A percentile compares a stretch with the other conserved stretches of the same genome.
phyloP scores from a whole-genome alignment of 64 coral and sea anemone genomes.

The Hydrozoanthus tunicans region DNA sequence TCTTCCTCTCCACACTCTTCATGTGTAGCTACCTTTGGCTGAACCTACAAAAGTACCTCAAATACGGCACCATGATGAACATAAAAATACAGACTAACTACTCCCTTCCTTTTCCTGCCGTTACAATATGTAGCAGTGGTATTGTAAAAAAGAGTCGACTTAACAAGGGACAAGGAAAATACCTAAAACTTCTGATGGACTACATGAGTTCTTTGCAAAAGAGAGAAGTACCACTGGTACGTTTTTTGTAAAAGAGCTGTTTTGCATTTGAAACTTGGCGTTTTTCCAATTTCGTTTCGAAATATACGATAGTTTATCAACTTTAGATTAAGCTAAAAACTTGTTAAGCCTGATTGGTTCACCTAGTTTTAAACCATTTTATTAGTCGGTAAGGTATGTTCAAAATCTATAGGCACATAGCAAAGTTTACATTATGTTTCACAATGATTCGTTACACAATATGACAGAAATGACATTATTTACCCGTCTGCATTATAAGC shows the following conservation, averaged over 20 bases:
- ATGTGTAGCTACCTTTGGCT: not conserved
- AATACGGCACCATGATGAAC: not conserved
- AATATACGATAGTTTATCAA: too few relatives aligned
- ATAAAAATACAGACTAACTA: not conserved
- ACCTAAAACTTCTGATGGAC: not conserved
- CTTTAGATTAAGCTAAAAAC: too few relatives aligned
- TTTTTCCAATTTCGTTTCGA: not conserved
- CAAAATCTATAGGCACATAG: too few relatives aligned
- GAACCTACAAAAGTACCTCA: not conserved
- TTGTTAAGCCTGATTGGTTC: too few relatives aligned
- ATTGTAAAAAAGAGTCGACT: not conserved
- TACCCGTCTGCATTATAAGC: too few relatives aligned
- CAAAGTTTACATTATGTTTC: too few relatives aligned
- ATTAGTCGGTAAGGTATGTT: too few relatives aligned
- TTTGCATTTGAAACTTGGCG: not conserved
- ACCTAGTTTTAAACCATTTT: too few relatives aligned
- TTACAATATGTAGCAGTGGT: not conserved
- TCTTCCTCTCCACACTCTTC: not conserved
- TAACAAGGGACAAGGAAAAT: not conserved
- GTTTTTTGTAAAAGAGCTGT: too few relatives aligned
- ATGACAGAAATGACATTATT: too few relatives aligned
- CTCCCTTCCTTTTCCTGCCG: conserved; percentile 11
- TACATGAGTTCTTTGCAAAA: not conserved
- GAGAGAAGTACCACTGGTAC: not conserved
- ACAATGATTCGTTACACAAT: too few relatives aligned